Percentiles rank a stretch among this genome's conserved stretches.
phyloP scores from a whole-genome alignment of 1,140 invertebrate species.

The Forficula auricularia region DNA sequence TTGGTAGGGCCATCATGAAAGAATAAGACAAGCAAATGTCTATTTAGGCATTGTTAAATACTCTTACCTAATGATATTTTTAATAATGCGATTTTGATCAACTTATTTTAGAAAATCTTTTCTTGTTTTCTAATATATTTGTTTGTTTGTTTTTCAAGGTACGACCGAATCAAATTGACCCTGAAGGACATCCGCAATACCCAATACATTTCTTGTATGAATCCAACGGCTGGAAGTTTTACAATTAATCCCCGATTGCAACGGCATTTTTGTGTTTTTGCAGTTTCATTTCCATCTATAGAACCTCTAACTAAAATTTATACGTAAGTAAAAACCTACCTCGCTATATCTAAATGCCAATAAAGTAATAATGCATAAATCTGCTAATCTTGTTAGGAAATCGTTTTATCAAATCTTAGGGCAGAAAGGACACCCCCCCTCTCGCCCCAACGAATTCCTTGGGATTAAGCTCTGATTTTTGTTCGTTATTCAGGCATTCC shows the following conservation, averaged over 20 bases:
- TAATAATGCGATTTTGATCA: neutral
- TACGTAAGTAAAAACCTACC: conserved; percentile 22
- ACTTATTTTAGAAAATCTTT: neutral
- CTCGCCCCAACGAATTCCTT: too few species aligned
- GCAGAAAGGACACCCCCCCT: too few species aligned
- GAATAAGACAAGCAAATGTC: too few species aligned
- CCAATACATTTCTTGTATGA: conserved; percentile 91
- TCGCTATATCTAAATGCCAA: too few species aligned
- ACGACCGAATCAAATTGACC: conserved; percentile 66
- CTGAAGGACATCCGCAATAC: conserved; percentile 87
- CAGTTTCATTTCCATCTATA: conserved; percentile 66
- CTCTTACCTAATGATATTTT: neutral
- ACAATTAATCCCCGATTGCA: conserved; percentile 82
- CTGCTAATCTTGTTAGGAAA: too few species aligned
- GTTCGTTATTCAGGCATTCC: too few species aligned
- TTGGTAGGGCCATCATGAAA: conserved; percentile 52
- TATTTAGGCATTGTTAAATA: conserved; percentile 1
- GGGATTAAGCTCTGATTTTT: too few species aligned
- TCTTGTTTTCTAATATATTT: neutral
- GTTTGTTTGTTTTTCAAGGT: conserved; percentile 28
- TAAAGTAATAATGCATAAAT: too few species aligned
- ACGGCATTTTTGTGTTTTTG: conserved; percentile 85
- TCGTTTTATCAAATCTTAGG: too few species aligned
- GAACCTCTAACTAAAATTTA: conserved; percentile 74
- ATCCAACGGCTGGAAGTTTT: conserved; percentile 87